Evolutionary conservation across 2,888 invertebrate species (phyloP).

Genomic region (Beris morrisii): DNA sequence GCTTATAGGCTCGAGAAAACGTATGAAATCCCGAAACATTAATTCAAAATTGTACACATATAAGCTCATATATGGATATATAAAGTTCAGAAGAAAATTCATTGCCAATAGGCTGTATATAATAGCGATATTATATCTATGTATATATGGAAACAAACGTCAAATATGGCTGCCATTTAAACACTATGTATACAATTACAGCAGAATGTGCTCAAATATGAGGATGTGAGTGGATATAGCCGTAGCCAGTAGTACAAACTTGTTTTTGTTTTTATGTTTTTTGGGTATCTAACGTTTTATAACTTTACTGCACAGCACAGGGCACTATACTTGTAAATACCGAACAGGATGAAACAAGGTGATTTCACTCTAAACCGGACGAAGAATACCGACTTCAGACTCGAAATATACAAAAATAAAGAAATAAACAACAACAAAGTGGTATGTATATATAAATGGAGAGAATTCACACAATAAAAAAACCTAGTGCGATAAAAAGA

Average conservation of each 20-base stretch:
- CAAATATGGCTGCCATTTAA: slow-evolving; percentile 23
- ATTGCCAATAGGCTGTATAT: not conserved
- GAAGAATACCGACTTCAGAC: too few relatives aligned
- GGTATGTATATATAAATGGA: too few relatives aligned
- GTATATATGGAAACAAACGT: slow-evolving; percentile 10
- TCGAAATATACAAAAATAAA: too few relatives aligned
- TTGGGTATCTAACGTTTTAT: not conserved
- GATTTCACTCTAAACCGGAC: too few relatives aligned
- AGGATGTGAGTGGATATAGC: not conserved
- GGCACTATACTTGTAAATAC: not conserved
- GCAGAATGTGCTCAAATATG: slow-evolving; percentile 4
- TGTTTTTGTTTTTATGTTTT: slow-evolving; percentile 20
- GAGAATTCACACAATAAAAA: too few relatives aligned
- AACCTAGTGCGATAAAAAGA: too few relatives aligned
- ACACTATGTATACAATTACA: slow-evolving; percentile 9
- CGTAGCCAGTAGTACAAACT: slow-evolving; percentile 11
- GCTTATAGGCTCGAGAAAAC: slow-evolving; percentile 10
- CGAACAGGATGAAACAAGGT: too few relatives aligned
- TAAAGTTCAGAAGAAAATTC: not conserved
- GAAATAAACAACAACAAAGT: too few relatives aligned
- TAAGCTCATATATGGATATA: not conserved
- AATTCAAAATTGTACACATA: not conserved
- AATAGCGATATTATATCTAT: not conserved
- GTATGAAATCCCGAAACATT: slow-evolving; percentile 8
- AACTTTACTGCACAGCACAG: slow-evolving; percentile 2